Percentiles rank a stretch among this genome's conserved stretches.
These are phyloP conservation scores for Dioctria linearis DNA, from an alignment of 2,888 invertebrate genomes.

Conservation along the genomic window DNA sequence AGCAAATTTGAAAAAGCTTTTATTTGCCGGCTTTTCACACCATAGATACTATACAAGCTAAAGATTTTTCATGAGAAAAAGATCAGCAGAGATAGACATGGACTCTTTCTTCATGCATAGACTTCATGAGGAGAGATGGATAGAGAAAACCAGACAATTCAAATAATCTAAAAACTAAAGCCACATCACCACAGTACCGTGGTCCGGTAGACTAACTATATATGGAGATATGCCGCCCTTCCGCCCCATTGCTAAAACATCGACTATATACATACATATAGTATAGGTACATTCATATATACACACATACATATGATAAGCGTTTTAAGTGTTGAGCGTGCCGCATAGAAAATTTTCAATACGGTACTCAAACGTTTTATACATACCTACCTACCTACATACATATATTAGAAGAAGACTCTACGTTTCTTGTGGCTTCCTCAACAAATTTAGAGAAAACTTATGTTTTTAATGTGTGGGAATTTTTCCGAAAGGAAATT, in stretches of 20 bases:
- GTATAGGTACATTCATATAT: no score
- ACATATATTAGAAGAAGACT: background rate
- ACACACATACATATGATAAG: no score
- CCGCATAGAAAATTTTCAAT: constrained; percentile 52
- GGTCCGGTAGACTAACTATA: background rate
- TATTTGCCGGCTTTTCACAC: constrained; percentile 34
- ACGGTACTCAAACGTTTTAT: constrained; percentile 30
- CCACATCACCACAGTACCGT: background rate
- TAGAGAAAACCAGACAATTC: no score
- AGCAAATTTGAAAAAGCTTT: constrained; percentile 4
- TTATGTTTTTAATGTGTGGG: constrained; percentile 21
- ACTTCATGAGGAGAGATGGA: no score
- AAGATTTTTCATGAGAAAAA: constrained; percentile 16
- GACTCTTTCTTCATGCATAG: background rate
- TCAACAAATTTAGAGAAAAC: constrained; percentile 1
- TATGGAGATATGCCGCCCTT: constrained; percentile 3
- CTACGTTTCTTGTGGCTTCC: constrained; percentile 1
- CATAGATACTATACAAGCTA: background rate
- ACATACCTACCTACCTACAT: background rate
- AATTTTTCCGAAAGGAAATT: constrained; percentile 21
- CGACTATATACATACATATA: no score
- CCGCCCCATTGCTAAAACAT: background rate
- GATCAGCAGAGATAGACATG: constrained; percentile 20
- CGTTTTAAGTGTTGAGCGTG: constrained; percentile 26
- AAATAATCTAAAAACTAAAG: background rate